Base-by-base conservation (phyloP, 2,888 invertebrate genomes). In the Malacosoma neustria region DNA sequence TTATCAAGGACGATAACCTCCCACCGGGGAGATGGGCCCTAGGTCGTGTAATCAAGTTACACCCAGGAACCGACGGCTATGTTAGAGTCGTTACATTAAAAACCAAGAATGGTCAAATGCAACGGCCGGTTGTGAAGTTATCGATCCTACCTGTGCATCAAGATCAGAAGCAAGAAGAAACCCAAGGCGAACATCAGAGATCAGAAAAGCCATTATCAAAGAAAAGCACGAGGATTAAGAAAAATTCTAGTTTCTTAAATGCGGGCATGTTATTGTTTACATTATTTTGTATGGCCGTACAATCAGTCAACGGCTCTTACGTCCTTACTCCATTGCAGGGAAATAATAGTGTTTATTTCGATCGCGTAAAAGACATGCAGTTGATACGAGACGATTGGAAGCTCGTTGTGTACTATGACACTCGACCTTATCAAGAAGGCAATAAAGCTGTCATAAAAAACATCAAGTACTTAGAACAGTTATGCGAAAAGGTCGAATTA, bases 21-120 rank as follows among this genome's bases (percentile, higher is more conserved):
- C 53, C 50, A 5, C 47, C 48, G 3, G 39, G 37, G 14, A 49
- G 46, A 36, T 53, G 48, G 50, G 11, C 39, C 4, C 14, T 51
- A 3, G 48, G 43, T 13, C 38, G 48, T 7, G 37, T 53, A 4
- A 4, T 41, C 13, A 35, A 42, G 1, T 49, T 39, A 39, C 42
- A 45, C 9, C 41, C 40, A 7, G 43, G 41, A 11, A n/a, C 15
- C 4, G 43, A 43, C 4, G 36, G 37, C 9, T 34, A 35, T 9
- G 39, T 35, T 1, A 6, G 38, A 39, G 41, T 43, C 6, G n/a
- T n/a, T n/a, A n/a, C n/a, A n/a, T n/a, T n/a, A n/a, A n/a, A n/a
- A n/a, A n/a, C n/a, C n/a, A n/a, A n/a, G n/a, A n/a, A n/a, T n/a
- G n/a, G n/a, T n/a, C n/a, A n/a, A n/a, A n/a, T n/a, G n/a, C n/a